A percentile compares a stretch with the other conserved stretches of the same genome.
phyloP scores from a whole-genome alignment of 2,888 invertebrate species.

The Apodemia zela region DNA sequence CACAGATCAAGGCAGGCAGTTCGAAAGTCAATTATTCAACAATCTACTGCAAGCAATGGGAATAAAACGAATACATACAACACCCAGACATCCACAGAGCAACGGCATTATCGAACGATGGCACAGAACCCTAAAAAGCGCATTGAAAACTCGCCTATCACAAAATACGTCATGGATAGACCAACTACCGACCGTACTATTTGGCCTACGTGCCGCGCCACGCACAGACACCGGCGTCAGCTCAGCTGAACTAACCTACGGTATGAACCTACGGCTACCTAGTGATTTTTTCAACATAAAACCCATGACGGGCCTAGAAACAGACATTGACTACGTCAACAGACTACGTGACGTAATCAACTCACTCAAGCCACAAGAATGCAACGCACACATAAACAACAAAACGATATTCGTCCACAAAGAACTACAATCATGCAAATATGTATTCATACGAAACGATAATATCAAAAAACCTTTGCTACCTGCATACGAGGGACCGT shows the following conservation, averaged over 20 bases:
- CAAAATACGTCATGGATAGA: neutral
- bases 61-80: neutral
- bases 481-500: too few species aligned
- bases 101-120: constrained; percentile 11
- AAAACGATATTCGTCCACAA: neutral
- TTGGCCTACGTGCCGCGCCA: constrained; percentile 1
- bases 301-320: neutral
- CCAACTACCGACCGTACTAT: neutral
- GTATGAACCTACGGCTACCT: neutral
- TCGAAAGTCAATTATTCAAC: too few species aligned
- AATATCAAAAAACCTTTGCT: too few species aligned
- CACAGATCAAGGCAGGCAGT: too few species aligned
- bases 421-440: neutral
- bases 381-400: neutral
- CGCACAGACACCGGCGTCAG: neutral
- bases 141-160: constrained; percentile 6
- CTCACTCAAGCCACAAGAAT: neutral
- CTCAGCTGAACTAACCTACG: constrained; percentile 6
- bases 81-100: constrained; percentile 6
- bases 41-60: too few species aligned
- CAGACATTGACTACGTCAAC: neutral
- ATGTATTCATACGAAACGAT: neutral
- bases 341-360: constrained; percentile 1
- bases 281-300: neutral
- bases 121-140: neutral